Conservation (phyloP, 2,888 invertebrate genomes). For the Chloromyia formosa region DNA sequence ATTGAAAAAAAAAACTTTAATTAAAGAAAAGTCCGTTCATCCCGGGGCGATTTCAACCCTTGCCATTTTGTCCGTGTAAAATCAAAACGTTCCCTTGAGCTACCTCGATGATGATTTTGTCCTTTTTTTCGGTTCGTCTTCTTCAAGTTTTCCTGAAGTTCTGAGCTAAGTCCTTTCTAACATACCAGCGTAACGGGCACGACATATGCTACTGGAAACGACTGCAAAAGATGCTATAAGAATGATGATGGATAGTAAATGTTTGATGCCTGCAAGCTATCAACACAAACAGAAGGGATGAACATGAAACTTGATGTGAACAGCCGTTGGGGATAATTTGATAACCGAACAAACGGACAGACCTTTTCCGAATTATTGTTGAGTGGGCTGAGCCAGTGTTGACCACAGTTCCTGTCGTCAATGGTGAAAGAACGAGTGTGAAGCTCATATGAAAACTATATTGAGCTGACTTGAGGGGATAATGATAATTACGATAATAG, state of each 20-base stretch:
- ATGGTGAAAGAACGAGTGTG: not conserved
- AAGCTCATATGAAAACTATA: not conserved
- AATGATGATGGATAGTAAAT: constrained; percentile 32
- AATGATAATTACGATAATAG: constrained; percentile 1
- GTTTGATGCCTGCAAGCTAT: constrained; percentile 39
- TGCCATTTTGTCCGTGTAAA: not conserved
- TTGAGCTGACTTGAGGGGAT: constrained; percentile 12
- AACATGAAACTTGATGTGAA: constrained; percentile 42
- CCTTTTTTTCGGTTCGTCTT: not conserved
- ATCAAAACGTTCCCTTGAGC: not conserved
- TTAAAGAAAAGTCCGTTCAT: too few relatives aligned
- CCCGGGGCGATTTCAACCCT: not conserved
- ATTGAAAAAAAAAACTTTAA: too few relatives aligned
- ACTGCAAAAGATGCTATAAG: constrained; percentile 12
- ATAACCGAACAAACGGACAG: constrained; percentile 26
- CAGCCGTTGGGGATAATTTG: constrained; percentile 44
- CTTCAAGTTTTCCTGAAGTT: not conserved
- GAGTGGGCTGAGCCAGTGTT: not conserved
- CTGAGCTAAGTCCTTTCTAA: not conserved
- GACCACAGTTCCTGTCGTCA: not conserved
- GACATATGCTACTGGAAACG: constrained; percentile 3
- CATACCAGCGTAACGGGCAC: not conserved
- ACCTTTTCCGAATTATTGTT: constrained; percentile 18
- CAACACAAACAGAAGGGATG: constrained; percentile 39
- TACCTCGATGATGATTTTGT: not conserved